Conservation (phyloP, 2,888 invertebrate species). For the Allolobophora icterica region DNA sequence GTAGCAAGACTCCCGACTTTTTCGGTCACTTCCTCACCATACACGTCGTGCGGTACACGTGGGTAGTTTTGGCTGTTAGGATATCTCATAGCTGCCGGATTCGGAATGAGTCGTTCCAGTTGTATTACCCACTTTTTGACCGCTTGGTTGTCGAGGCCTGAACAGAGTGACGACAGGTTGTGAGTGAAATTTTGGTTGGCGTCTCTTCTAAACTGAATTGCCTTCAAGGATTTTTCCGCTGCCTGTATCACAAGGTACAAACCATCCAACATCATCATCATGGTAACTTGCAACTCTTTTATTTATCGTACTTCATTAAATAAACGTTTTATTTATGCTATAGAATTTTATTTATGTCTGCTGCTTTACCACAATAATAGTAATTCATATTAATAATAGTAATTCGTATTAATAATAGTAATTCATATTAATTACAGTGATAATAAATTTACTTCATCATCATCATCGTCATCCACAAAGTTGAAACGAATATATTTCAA, state of each 20-base stretch:
- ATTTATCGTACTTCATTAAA: too few relatives aligned
- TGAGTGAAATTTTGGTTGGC: constrained; percentile 38
- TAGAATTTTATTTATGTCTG: too few relatives aligned
- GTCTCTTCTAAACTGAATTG: constrained; percentile 36
- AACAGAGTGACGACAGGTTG: constrained; percentile 34
- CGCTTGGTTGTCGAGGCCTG: constrained; percentile 31
- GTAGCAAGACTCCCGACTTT: constrained; percentile 33
- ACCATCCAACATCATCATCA: background rate
- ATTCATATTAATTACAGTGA: too few relatives aligned
- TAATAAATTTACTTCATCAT: too few relatives aligned
- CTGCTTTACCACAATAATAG: too few relatives aligned
- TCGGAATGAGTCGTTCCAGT: constrained; percentile 36
- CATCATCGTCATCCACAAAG: too few relatives aligned
- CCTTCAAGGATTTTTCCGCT: constrained; percentile 39
- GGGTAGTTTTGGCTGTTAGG: constrained; percentile 36
- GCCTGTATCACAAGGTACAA: constrained; percentile 31
- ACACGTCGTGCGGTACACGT: constrained; percentile 38
- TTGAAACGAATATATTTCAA: too few relatives aligned
- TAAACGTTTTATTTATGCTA: too few relatives aligned
- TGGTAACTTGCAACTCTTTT: too few relatives aligned
- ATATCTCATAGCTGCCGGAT: constrained; percentile 36
- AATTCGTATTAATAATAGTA: too few relatives aligned
- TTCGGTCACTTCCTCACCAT: constrained; percentile 27
- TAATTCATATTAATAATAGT: too few relatives aligned
- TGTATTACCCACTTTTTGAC: constrained; percentile 23